phyloP scores from a whole-genome alignment of 2,113 vertebrate species.

The Cygnus buccinator region DNA sequence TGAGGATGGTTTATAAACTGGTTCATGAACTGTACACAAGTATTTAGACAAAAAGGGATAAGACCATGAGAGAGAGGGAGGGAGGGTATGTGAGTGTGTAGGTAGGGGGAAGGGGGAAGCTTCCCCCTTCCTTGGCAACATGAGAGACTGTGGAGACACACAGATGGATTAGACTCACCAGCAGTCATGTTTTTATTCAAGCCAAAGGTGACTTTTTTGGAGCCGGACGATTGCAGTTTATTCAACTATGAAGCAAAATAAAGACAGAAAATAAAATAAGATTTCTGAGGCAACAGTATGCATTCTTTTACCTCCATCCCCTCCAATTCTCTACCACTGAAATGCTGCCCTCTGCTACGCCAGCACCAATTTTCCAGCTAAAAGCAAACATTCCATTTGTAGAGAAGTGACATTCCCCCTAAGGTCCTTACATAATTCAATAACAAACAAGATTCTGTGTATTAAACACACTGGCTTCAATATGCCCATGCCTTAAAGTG shows the following conservation, averaged over 20 bases:
- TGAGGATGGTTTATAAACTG: neutral
- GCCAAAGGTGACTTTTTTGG: slow-evolving; percentile 87
- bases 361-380: neutral
- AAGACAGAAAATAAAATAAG: neutral
- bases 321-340: neutral
- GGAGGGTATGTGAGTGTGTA: too few relatives aligned
- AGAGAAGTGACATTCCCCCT: neutral
- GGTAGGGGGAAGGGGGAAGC: neutral
- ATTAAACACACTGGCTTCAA: neutral
- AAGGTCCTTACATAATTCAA: neutral
- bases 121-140: neutral
- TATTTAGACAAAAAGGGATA: neutral
- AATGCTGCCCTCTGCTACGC: neutral
- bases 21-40: neutral
- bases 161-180: slow-evolving; percentile 68
- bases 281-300: neutral
- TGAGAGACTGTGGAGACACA: neutral
- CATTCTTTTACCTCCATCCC: neutral
- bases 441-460: neutral
- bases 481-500: neutral
- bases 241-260: slow-evolving; percentile 57
- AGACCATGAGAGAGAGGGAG: neutral
- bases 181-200: slow-evolving; percentile 86
- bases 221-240: slow-evolving; percentile 59
- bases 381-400: neutral